phyloP scores from a whole-genome alignment of 2,113 vertebrate genomes.

The Percina caprodes region DNA sequence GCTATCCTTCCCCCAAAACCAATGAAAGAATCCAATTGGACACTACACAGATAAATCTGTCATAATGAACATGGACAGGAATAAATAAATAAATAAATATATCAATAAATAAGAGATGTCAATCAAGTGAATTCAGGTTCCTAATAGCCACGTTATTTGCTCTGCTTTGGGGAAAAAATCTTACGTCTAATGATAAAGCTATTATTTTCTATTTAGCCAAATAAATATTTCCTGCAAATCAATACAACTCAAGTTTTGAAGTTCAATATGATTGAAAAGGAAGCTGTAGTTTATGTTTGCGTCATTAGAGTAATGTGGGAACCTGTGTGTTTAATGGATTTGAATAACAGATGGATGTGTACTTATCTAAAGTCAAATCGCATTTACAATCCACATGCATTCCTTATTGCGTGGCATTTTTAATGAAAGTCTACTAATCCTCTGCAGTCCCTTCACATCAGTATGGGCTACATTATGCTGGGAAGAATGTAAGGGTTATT shows the following conservation, averaged over 20 bases:
- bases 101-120: too few species aligned
- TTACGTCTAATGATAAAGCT: neutral
- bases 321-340: constrained; percentile 37
- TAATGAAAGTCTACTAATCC: constrained; percentile 27
- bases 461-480: neutral
- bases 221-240: neutral
- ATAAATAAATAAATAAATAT: too few species aligned
- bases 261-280: neutral
- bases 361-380: constrained; percentile 29
- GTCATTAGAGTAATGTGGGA: constrained; percentile 21
- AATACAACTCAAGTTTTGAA: neutral
- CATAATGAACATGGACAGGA: too few species aligned
- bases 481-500: neutral
- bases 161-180: neutral
- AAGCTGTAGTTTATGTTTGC: neutral
- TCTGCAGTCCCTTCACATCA: neutral
- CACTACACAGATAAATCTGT: too few species aligned
- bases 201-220: neutral
- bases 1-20: too few species aligned
- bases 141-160: too few species aligned
- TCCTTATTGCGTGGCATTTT: constrained; percentile 16
- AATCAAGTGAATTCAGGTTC: too few species aligned
- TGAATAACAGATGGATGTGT: constrained; percentile 45
- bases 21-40: too few species aligned
- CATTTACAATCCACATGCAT: constrained; percentile 38